Percentiles rank a stretch among this genome's conserved stretches.
phyloP scores from a whole-genome alignment of 2,888 invertebrate genomes.

The Epirrhoe alternata region DNA sequence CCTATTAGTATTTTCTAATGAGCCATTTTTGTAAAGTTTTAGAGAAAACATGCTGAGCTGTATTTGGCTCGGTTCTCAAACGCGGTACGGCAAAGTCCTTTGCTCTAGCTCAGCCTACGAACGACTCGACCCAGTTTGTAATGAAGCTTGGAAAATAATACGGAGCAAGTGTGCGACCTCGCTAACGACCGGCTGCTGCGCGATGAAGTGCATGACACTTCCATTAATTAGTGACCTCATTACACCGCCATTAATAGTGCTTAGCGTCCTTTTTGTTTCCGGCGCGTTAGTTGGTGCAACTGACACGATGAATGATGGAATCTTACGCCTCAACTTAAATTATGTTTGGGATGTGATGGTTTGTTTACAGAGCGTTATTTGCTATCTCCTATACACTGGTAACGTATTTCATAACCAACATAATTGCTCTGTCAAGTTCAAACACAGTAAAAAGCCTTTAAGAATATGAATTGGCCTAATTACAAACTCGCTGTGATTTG shows the following conservation, averaged over 20 bases:
- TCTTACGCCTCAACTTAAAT: neutral
- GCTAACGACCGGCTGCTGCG: conserved; percentile 42
- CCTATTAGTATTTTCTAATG: neutral
- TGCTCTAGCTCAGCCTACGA: conserved; percentile 51
- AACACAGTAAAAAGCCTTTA: neutral
- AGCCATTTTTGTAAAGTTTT: neutral
- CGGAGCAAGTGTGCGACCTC: conserved; percentile 51
- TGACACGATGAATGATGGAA: conserved; percentile 2
- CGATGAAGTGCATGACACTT: conserved; percentile 49
- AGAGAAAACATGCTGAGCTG: conserved; percentile 21
- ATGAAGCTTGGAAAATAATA: conserved; percentile 62
- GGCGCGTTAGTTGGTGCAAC: conserved; percentile 26
- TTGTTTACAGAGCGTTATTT: too few species aligned
- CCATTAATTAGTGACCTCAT: conserved; percentile 58
- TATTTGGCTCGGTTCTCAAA: conserved; percentile 33
- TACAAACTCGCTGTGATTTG: conserved; percentile 31
- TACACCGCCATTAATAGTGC: conserved; percentile 43
- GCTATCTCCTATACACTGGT: too few species aligned
- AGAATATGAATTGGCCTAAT: conserved; percentile 7
- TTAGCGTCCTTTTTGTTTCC: conserved; percentile 40
- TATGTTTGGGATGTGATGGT: too few species aligned
- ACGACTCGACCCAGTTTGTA: conserved; percentile 73
- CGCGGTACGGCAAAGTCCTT: conserved; percentile 42
- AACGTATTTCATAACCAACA: too few species aligned
- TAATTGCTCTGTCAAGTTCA: neutral